phyloP scores from a whole-genome alignment of 2,888 invertebrate genomes.

The Ennomos quercinarius region DNA sequence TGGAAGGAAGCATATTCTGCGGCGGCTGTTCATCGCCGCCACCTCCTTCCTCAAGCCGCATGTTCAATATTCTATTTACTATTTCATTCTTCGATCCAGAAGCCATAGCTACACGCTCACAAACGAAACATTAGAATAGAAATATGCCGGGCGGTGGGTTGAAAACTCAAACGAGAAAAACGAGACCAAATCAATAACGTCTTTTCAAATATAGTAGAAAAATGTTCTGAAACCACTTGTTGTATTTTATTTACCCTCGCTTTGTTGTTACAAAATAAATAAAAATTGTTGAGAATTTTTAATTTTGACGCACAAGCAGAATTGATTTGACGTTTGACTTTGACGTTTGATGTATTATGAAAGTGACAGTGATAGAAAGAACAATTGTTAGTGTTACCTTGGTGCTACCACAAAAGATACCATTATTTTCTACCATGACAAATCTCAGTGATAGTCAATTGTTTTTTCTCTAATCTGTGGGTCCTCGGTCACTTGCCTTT shows the following conservation, averaged over 20 bases:
- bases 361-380: not conserved
- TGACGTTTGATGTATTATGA: too few relatives aligned
- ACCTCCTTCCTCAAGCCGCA: slow-evolving; percentile 66
- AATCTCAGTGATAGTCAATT: too few relatives aligned
- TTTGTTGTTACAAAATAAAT: slow-evolving; percentile 28
- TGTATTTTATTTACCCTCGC: slow-evolving; percentile 47
- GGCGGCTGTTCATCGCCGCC: slow-evolving; percentile 71
- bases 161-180: slow-evolving; percentile 8
- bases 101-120: slow-evolving; percentile 64
- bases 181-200: slow-evolving; percentile 1
- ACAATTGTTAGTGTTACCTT: too few relatives aligned
- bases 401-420: too few relatives aligned
- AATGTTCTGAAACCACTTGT: slow-evolving; percentile 32
- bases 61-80: slow-evolving; percentile 69
- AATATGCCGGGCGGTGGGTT: slow-evolving; percentile 37
- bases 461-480: too few relatives aligned
- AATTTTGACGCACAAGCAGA: slow-evolving; percentile 1
- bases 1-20: slow-evolving; percentile 83
- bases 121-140: slow-evolving; percentile 54
- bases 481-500: too few relatives aligned
- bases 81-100: slow-evolving; percentile 77
- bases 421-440: too few relatives aligned
- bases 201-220: slow-evolving; percentile 28
- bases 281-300: slow-evolving; percentile 23
- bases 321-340: too few relatives aligned